phyloP scores from a whole-genome alignment of 2,888 invertebrate species.

The Heterodera filipjevi region DNA sequence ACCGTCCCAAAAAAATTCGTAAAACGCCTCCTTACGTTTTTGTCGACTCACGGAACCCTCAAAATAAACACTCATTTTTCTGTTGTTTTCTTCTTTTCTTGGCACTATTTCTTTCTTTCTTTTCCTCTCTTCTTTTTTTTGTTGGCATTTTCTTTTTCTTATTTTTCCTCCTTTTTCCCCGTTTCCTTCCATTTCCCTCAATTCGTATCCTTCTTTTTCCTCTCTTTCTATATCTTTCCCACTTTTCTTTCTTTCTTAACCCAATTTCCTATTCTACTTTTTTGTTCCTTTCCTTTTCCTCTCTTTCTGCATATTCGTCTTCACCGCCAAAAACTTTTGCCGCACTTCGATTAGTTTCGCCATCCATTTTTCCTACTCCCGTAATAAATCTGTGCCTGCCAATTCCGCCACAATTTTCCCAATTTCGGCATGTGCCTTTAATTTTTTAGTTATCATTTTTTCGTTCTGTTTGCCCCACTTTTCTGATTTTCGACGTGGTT shows the following conservation, averaged over 20 bases:
- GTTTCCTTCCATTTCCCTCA: no score
- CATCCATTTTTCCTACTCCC: constrained; percentile 87
- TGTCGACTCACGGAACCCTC: constrained; percentile 66
- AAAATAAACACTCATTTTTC: not conserved
- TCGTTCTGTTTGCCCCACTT: not conserved
- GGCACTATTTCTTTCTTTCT: not conserved
- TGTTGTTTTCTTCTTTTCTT: not conserved
- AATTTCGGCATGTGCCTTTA: constrained; percentile 58
- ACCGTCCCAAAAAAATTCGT: no score
- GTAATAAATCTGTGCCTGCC: constrained; percentile 82
- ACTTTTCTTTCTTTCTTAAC: no score
- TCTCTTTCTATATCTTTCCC: no score
- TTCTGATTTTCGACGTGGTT: constrained; percentile 71
- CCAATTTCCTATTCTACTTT: no score
- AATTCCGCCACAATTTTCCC: constrained; percentile 69
- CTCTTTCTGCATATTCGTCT: constrained; percentile 74
- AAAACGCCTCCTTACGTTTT: no score
- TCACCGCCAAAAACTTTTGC: constrained; percentile 70
- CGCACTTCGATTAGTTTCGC: constrained; percentile 82
- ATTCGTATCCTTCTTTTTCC: no score
- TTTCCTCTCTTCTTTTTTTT: no score
- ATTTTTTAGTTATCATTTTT: constrained; percentile 36
- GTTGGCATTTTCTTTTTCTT: no score
- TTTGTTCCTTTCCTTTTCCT: no score
- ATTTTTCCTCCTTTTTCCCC: no score